Base-by-base conservation (phyloP, 2,797 vertebrate genomes). In the Pangasius mekongensis region DNA sequence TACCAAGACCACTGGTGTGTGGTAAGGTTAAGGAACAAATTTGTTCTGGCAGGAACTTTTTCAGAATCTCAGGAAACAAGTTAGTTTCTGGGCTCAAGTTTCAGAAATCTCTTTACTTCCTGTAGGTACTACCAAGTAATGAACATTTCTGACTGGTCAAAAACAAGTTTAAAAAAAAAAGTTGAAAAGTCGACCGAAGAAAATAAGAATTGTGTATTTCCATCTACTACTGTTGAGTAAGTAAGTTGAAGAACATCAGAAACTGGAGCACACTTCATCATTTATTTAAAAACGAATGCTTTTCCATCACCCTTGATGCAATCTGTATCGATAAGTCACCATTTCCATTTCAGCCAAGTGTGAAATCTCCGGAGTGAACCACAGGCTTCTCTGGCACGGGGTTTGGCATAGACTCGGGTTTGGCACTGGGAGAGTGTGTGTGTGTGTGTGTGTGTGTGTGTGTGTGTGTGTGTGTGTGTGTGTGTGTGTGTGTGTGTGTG, bases 361-460 rank as follows among this genome's bases (percentile, higher is more conserved):
- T 77, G 54, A 77, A 84, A 49, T 67, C 62, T 83, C 62, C 7
- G 18, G 82, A 20, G 43, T 30, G 86, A 91, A 91, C 88, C 87
- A 82, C 58, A 27, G 85, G 69, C 83, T 82, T 86, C 81, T 81
- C 58, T 47, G 83, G 78, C 78, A 82, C 47, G 9, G 77, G 77
- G 83, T 80, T 84, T 91, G 91, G 91, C 89, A 88, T 81, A 10
- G 67, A 82, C 86, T 90, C 73, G 49, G 82, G 90, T 49, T 81
- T 87, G 86, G 89, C 89, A 62, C 89, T 87, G 85, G 91, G 84
- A 88, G 74, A 1, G 73, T 86, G 27, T 52, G 85, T 77, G 73
- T 77, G 36, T 81, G 30, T 60, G 84, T 80, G 77, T 54, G 30
- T 33, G 16, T 54, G 52, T 56, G 27, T 33, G 69, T 60, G 84